Percentiles rank a stretch among this genome's conserved stretches.
These are phyloP conservation scores for Haliclona indistincta DNA, from an alignment of 37 sponge, comb jelly and placozoan species.

Conservation along the genomic window DNA sequence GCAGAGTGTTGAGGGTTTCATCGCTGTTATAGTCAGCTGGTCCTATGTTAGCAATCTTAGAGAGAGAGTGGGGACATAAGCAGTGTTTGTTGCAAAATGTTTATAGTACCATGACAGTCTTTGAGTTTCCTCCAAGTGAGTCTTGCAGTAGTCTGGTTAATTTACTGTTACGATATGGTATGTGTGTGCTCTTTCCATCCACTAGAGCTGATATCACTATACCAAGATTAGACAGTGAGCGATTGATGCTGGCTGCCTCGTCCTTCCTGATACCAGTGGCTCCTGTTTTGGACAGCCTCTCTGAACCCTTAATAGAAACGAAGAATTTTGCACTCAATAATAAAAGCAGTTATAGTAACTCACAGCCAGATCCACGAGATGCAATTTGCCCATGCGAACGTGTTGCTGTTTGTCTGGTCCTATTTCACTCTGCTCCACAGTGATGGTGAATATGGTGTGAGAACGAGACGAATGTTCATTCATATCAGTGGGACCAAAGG, in stretches of 20 bases:
- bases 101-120: slow-evolving; percentile 91
- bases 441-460: slow-evolving; percentile 96
- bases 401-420: slow-evolving; percentile 88
- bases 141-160: slow-evolving; percentile 97
- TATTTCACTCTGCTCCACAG: slow-evolving; percentile 86
- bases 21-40: slow-evolving; percentile 95
- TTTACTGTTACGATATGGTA: slow-evolving; percentile 96
- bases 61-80: not conserved
- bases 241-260: slow-evolving; percentile 95
- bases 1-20: slow-evolving; percentile 92
- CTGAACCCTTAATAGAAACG: slow-evolving; percentile 81
- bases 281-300: slow-evolving; percentile 87
- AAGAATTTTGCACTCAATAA: not conserved
- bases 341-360: not conserved
- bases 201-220: slow-evolving; percentile 98
- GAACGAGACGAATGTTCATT: slow-evolving; percentile 95
- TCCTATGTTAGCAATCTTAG: slow-evolving; percentile 94
- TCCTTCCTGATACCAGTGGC: slow-evolving; percentile 79
- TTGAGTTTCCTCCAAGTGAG: slow-evolving; percentile 98
- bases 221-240: slow-evolving; percentile 91
- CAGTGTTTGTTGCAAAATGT: not conserved
- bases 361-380: slow-evolving; percentile 96
- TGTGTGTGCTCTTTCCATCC: slow-evolving; percentile 87
- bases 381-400: slow-evolving; percentile 95
- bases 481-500: slow-evolving; percentile 78